Percentiles rank a stretch among this genome's conserved stretches.
These are phyloP conservation scores for Gasteruption jaculator DNA, from an alignment of 2,888 invertebrate species.

Conservation along the genomic window DNA sequence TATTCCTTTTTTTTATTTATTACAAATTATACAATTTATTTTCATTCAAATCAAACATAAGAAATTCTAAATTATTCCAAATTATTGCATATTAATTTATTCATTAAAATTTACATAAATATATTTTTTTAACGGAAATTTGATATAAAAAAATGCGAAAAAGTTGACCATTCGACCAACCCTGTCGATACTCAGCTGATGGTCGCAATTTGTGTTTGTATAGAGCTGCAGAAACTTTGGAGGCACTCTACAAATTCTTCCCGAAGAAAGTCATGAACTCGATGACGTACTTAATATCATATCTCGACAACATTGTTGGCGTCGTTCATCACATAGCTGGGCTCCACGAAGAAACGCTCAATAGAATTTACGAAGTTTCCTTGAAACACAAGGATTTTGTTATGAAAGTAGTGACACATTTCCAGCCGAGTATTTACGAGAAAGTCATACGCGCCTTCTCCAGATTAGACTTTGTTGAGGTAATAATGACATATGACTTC, in stretches of 20 bases:
- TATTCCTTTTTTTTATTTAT: too few relatives aligned
- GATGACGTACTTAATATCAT: constrained; percentile 34
- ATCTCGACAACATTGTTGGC: constrained; percentile 31
- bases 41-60: too few relatives aligned
- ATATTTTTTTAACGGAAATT: too few relatives aligned
- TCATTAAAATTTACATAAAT: too few relatives aligned
- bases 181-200: neutral
- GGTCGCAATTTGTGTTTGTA: too few relatives aligned
- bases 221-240: constrained; percentile 38
- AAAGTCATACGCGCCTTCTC: constrained; percentile 34
- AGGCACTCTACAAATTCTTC: constrained; percentile 31
- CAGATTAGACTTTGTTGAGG: constrained; percentile 32
- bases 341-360: constrained; percentile 32
- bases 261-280: constrained; percentile 33
- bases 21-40: too few relatives aligned
- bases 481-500: too few relatives aligned
- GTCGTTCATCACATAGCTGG: constrained; percentile 36
- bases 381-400: constrained; percentile 31
- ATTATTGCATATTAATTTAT: too few relatives aligned
- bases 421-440: constrained; percentile 35
- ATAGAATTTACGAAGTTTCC: constrained; percentile 32
- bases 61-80: too few relatives aligned
- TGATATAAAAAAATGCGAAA: too few relatives aligned
- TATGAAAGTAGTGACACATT: constrained; percentile 28
- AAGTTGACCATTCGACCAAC: too few relatives aligned